Conservation (phyloP, 2,113 vertebrate species). For the Antigone vipio region DNA sequence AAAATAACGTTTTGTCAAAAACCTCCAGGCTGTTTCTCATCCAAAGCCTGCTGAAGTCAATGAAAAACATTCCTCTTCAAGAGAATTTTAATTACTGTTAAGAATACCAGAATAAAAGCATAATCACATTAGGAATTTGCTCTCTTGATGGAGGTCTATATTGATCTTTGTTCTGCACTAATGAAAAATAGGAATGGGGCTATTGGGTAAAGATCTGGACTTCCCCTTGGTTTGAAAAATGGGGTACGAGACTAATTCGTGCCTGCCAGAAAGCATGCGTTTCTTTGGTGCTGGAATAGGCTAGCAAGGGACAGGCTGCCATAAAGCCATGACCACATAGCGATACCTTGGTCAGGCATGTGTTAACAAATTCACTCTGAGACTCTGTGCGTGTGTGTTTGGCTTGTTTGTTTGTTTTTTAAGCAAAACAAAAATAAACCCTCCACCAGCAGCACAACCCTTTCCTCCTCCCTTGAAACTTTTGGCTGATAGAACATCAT, state of each 20-base stretch:
- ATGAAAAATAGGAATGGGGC: neutral
- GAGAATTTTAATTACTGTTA: neutral
- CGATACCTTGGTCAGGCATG: rapidly evolving
- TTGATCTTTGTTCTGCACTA: neutral
- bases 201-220: neutral
- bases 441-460: neutral
- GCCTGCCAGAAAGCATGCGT: neutral
- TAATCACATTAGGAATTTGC: neutral
- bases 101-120: neutral
- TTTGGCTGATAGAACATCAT: neutral
- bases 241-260: neutral
- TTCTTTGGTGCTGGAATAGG: neutral
- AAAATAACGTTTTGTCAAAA: constrained; percentile 1
- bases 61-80: neutral
- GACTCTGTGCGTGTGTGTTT: too few species aligned
- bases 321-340: neutral
- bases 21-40: neutral
- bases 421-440: neutral
- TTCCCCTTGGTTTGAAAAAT: neutral
- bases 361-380: neutral
- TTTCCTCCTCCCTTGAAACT: neutral
- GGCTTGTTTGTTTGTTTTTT: too few species aligned
- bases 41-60: constrained; percentile 1
- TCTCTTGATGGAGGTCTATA: neutral
- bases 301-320: neutral